Conservation (phyloP, 2,888 invertebrate genomes). For the Cryptus armator region DNA sequence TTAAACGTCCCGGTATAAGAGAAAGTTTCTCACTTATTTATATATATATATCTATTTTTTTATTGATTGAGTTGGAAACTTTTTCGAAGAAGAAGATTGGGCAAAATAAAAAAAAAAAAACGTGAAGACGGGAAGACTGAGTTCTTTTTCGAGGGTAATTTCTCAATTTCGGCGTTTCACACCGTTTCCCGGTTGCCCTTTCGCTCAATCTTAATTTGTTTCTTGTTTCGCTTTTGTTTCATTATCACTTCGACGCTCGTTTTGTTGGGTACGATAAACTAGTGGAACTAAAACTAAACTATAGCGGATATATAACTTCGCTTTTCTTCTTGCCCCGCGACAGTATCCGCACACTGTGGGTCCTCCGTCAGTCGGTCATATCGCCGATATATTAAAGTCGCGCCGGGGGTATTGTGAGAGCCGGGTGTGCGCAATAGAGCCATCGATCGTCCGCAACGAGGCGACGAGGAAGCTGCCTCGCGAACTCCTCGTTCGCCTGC, state of each 20-base stretch:
- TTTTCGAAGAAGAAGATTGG: background rate
- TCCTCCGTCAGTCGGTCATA: conserved; percentile 68
- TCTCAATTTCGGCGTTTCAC: conserved; percentile 62
- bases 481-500: conserved; percentile 31
- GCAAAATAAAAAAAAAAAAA: background rate
- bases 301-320: conserved; percentile 27
- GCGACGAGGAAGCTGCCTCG: conserved; percentile 68
- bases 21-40: conserved; percentile 26
- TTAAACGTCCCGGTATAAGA: too few relatives aligned
- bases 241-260: background rate
- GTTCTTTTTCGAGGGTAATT: conserved; percentile 48
- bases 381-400: conserved; percentile 75
- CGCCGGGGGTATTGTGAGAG: conserved; percentile 69
- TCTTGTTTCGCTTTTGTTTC: background rate
- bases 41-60: conserved; percentile 54
- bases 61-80: conserved; percentile 28
- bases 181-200: conserved; percentile 14
- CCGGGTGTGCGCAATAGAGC: conserved; percentile 61
- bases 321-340: conserved; percentile 16
- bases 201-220: conserved; percentile 4
- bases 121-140: background rate
- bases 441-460: conserved; percentile 71
- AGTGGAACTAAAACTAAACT: too few relatives aligned
- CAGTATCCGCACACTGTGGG: conserved; percentile 22
- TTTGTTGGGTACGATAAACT: background rate